Evolutionary conservation across 2,797 vertebrate genomes (phyloP).

Genomic region (Phoebastria nigripes): DNA sequence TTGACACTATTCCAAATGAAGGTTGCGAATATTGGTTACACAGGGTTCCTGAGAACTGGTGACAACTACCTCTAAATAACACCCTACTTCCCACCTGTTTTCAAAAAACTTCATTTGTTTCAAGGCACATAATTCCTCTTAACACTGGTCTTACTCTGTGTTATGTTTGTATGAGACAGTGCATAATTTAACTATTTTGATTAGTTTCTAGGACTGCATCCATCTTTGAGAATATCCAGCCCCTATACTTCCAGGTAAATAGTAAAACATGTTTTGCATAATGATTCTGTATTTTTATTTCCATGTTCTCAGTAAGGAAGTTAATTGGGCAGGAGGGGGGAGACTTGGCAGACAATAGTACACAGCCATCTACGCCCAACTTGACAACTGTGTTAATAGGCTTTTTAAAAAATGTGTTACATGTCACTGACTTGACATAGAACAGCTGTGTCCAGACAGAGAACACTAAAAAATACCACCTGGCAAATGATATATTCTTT

Average conservation of each 20-base stretch:
- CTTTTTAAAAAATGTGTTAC: slow-evolving; percentile 60
- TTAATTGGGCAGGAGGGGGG: slow-evolving; percentile 2
- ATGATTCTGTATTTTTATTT: slow-evolving; percentile 53
- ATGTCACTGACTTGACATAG: slow-evolving; percentile 57
- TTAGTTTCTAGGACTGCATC: not conserved
- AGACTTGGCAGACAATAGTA: slow-evolving; percentile 62
- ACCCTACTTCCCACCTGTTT: not conserved
- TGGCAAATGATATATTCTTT: slow-evolving; percentile 18
- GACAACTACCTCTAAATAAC: not conserved
- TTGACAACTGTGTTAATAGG: slow-evolving; percentile 51
- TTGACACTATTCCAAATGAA: slow-evolving; percentile 9
- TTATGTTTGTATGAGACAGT: not conserved
- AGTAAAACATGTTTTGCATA: slow-evolving; percentile 35
- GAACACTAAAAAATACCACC: slow-evolving; percentile 48
- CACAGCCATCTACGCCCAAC: slow-evolving; percentile 50
- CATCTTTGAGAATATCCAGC: slow-evolving; percentile 15
- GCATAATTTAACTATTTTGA: not conserved
- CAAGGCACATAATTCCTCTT: not conserved
- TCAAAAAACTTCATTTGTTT: not conserved
- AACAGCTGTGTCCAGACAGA: slow-evolving; percentile 51
- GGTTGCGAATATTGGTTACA: not conserved
- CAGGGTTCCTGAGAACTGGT: not conserved
- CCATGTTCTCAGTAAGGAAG: slow-evolving; percentile 55
- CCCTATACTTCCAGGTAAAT: slow-evolving; percentile 59
- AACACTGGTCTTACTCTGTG: not conserved